A percentile compares a stretch with the other conserved stretches of the same genome.
Conservation (phyloP, 1,140 invertebrate species). For the Globodera rostochiensis region DNA sequence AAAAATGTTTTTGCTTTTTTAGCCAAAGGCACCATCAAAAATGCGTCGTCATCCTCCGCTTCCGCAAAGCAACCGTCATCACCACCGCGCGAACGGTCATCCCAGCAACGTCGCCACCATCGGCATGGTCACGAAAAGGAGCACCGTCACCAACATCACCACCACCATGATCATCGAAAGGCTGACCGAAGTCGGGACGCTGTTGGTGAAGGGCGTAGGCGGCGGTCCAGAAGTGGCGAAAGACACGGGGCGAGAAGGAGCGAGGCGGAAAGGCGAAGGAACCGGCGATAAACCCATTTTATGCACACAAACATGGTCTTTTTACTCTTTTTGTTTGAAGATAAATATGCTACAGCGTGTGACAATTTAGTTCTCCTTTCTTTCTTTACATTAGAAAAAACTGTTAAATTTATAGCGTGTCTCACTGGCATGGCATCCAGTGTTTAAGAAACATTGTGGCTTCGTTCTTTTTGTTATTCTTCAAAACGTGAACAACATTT, state of each 20-base stretch:
- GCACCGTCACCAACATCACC: background rate
- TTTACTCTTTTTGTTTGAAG: too few species aligned
- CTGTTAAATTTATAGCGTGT: too few species aligned
- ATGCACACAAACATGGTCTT: too few species aligned
- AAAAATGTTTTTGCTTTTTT: background rate
- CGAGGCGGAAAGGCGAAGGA: background rate
- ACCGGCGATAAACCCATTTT: background rate
- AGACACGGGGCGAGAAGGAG: background rate
- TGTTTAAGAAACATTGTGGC: too few species aligned
- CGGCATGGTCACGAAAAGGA: background rate
- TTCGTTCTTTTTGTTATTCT: too few species aligned
- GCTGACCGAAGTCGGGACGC: background rate
- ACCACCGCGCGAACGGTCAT: background rate
- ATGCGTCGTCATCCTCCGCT: background rate
- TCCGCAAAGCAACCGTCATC: background rate
- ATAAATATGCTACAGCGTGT: background rate
- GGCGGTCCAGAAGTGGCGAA: conserved; percentile 1
- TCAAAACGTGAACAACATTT: too few species aligned
- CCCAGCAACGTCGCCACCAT: background rate
- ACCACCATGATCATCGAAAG: background rate
- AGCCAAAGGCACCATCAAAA: background rate
- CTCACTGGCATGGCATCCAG: too few species aligned
- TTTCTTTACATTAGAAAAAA: too few species aligned
- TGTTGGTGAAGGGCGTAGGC: background rate
- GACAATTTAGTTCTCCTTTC: background rate